A percentile compares a stretch with the other conserved stretches of the same genome.
phyloP scores from a whole-genome alignment of 1,140 invertebrate species.

The Pogonognathellus flavescens region DNA sequence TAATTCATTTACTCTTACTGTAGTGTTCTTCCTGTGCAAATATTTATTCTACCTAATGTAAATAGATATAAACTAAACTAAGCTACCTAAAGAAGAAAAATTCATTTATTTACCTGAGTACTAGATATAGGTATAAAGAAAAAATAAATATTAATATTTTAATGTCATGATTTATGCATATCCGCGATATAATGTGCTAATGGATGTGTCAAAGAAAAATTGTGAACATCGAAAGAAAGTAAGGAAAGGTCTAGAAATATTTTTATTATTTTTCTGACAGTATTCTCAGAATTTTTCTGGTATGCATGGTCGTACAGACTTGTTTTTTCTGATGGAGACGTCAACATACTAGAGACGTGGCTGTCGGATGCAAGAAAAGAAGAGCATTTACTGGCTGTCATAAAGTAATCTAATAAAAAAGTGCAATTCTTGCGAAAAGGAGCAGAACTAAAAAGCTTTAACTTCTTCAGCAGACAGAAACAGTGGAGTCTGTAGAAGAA shows the following conservation, averaged over 20 bases:
- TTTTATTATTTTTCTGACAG: background rate
- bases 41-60: background rate
- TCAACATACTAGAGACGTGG: no score
- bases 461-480: background rate
- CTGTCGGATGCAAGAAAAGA: background rate
- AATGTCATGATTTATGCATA: background rate
- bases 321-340: no score
- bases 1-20: no score
- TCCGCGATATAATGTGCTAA: no score
- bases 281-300: no score
- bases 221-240: background rate
- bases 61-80: background rate
- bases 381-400: constrained; percentile 23
- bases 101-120: no score
- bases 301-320: no score
- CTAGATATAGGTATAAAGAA: no score
- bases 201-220: no score
- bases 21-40: no score
- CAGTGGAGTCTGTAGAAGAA: background rate
- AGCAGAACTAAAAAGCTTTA: background rate
- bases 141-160: background rate
- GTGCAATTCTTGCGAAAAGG: background rate
- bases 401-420: constrained; percentile 32
- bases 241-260: background rate
- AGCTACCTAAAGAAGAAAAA: no score